These are phyloP conservation scores for Stylophora pistillata DNA, from an alignment of 64 coral and sea anemone species.

Conservation along the genomic window DNA sequence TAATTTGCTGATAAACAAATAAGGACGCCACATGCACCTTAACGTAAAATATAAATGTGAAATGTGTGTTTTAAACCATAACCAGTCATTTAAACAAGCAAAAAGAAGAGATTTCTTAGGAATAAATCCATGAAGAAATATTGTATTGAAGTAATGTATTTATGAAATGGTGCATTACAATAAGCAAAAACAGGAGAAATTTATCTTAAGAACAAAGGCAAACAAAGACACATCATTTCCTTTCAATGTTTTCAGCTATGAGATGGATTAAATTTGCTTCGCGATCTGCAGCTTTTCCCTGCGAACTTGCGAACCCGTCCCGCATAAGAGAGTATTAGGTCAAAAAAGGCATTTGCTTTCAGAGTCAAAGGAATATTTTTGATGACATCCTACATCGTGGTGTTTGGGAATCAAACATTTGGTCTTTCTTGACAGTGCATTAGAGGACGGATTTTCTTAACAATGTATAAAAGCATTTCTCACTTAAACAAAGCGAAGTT, in stretches of 20 bases:
- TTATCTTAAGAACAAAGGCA: not conserved
- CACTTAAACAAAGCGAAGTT: slow-evolving; percentile 3
- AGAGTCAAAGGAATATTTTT: not conserved
- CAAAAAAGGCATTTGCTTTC: not conserved
- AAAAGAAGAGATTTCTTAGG: not conserved
- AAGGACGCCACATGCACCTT: no score
- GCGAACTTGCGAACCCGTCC: not conserved
- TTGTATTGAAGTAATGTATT: not conserved
- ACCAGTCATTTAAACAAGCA: not conserved
- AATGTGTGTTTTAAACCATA: not conserved
- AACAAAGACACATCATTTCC: not conserved
- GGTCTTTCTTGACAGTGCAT: slow-evolving; percentile 4
- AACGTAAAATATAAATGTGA: no score
- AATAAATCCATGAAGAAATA: not conserved
- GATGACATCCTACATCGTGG: not conserved
- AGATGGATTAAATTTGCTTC: not conserved
- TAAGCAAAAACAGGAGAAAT: not conserved
- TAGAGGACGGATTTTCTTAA: not conserved
- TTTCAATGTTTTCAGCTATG: not conserved
- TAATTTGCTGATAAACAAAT: no score
- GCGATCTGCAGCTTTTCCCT: not conserved
- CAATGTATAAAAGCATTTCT: slow-evolving; percentile 36
- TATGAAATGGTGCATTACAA: not conserved
- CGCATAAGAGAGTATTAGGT: not conserved
- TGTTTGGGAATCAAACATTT: slow-evolving; percentile 42